Base-by-base conservation (phyloP, 2,113 vertebrate genomes). In the Otolemur garnettii region DNA sequence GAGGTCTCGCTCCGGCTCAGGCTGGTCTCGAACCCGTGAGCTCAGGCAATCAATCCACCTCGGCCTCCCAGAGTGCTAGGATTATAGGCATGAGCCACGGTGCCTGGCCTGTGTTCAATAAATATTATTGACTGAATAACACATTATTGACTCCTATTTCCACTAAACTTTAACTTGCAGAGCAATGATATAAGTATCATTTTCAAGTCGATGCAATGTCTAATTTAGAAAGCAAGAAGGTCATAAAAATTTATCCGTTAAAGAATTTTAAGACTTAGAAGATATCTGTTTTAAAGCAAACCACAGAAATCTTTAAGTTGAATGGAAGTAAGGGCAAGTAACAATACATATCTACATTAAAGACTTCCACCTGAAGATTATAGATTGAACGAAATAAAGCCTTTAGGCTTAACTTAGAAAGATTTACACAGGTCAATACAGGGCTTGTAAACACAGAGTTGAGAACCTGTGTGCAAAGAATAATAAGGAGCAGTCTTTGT, bases 211-310 rank as follows among this genome's bases (percentile, higher is more conserved):
- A 71, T 64, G 21, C 45, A 83, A 72, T 33, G 14, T 83, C n/a
- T 90, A 92, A 79, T 68, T 79, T 94, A 90, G 53, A 95, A 94
- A 74, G 28, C 30, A 72, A 88, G 6, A 45, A 2, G 8, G 3
- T 87, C 38, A 82, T 89, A 82, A 64, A 89, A 88, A 80, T 91
- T 84, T 95, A 80, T 91, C 71, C 85, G 17, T 71, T 74, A 92
- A 95, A 45, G 77, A 68, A 72, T 84, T 75, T 75, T 92, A 90
- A 90, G 19, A 74, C 66, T 83, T 93, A 53, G 15, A 28, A 80
- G 28, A 68, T 82, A 57, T 8, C 0, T 50, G 1, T 94, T 87
- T 95, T 60, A 79, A 86, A 79, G 35, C 7, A 92, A 86, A 87
- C 68, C 35, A 42, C 50, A 80, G 26, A 96, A 93, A 68, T 82